Percentiles rank a stretch among this genome's conserved stretches.
Evolutionary conservation across 2,888 invertebrate species (phyloP).

Genomic region (Elegia similella): DNA sequence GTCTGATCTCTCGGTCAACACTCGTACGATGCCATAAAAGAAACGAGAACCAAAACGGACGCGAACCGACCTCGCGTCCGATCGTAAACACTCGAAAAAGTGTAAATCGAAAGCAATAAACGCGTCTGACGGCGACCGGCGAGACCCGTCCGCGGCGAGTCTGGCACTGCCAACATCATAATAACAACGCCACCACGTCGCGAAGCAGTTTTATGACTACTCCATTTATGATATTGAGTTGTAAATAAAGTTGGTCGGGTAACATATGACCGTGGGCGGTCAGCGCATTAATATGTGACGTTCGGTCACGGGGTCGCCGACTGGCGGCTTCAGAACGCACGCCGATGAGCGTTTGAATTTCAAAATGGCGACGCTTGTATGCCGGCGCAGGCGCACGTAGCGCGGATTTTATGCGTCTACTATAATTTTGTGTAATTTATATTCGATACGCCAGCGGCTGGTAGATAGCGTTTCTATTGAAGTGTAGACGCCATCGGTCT

Average conservation of each 20-base stretch:
- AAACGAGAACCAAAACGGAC: conserved; percentile 64
- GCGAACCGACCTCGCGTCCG: conserved; percentile 62
- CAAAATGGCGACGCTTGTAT: conserved; percentile 52
- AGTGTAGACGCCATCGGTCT: conserved; percentile 56
- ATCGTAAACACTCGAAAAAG: conserved; percentile 74
- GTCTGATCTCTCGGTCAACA: conserved; percentile 35
- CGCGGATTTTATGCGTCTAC: conserved; percentile 62
- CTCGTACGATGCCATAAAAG: conserved; percentile 46
- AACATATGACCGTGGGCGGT: conserved; percentile 71
- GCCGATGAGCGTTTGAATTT: conserved; percentile 42
- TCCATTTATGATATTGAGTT: conserved; percentile 39
- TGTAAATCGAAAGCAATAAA: conserved; percentile 72
- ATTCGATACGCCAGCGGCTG: conserved; percentile 69
- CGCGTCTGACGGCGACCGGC: conserved; percentile 56
- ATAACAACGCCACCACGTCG: conserved; percentile 33
- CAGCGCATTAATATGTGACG: conserved; percentile 73
- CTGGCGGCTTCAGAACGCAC: conserved; percentile 45
- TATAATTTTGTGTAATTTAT: conserved; percentile 74
- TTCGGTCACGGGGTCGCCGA: conserved; percentile 73
- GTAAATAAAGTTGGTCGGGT: conserved; percentile 56
- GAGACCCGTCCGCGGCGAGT: conserved; percentile 40
- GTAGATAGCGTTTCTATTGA: conserved; percentile 70
- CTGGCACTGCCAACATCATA: conserved; percentile 49
- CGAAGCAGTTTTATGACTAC: conserved; percentile 37
- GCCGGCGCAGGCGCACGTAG: conserved; percentile 46